Evolutionary conservation across 2,888 invertebrate species (phyloP).

Genomic region (Limenitis camilla): DNA sequence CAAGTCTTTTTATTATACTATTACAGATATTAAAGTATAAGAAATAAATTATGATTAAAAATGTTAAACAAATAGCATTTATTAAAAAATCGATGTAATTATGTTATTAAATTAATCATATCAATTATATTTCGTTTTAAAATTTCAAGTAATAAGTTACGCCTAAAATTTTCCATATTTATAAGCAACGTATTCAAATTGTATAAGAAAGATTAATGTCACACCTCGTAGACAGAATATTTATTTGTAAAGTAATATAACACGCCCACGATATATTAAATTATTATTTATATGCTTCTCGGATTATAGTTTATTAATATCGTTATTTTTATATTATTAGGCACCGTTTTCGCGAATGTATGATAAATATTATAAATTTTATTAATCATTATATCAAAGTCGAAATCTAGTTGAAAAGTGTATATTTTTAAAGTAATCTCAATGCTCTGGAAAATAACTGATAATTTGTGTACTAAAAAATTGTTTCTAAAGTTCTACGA

Average conservation of each 20-base stretch:
- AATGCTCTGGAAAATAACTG: too few relatives aligned
- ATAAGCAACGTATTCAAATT: constrained; percentile 18
- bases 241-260: constrained; percentile 24
- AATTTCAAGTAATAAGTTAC: constrained; percentile 11
- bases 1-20: too few relatives aligned
- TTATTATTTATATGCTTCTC: constrained; percentile 23
- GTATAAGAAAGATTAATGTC: constrained; percentile 23
- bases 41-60: not conserved
- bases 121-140: constrained; percentile 10
- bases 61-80: not conserved
- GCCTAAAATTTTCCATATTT: constrained; percentile 12
- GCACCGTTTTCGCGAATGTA: too few relatives aligned
- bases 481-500: too few relatives aligned
- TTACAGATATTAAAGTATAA: not conserved
- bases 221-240: constrained; percentile 20
- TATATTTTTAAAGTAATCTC: too few relatives aligned
- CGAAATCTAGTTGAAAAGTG: too few relatives aligned
- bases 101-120: constrained; percentile 9
- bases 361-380: too few relatives aligned
- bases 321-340: not conserved
- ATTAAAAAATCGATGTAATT: constrained; percentile 2
- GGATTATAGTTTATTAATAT: constrained; percentile 8
- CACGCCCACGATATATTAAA: constrained; percentile 21
- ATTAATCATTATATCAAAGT: too few relatives aligned
- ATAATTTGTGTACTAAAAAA: too few relatives aligned